Base-by-base conservation (phyloP, 2,797 vertebrate species). In the Eutrigla gurnardus region DNA sequence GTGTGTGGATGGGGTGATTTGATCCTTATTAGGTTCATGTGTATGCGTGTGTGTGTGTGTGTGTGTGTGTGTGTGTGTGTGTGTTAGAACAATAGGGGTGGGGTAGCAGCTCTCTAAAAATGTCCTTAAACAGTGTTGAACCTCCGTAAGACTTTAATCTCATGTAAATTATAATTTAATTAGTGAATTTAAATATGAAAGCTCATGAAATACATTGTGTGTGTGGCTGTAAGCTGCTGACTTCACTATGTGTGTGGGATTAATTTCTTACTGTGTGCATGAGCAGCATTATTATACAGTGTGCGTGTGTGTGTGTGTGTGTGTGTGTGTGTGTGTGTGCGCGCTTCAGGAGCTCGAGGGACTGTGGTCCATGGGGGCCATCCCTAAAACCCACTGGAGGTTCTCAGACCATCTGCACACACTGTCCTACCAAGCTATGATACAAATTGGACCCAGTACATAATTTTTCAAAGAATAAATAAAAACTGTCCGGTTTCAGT, bases 91-190 rank as follows among this genome's bases (percentile, higher is more conserved):
- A 86, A 86, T 83, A 72, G 76, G 69, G 80, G 80, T 13, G 66
- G 65, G 75, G 49, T 58, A 62, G 75, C 74, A 73, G 86, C 69
- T 74, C 77, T 86, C 84, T 80, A 60, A 80, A 89, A 91, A 83
- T 80, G 77, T 86, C 75, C 80, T 87, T 87, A 90, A 89, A 90
- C 66, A 49, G 0, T 77, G 77, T 78, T 84, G 82, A 89, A 86
- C 80, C 66, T 65, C 73, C 18, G 17, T 89, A 91, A 92, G 82
- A 83, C 87, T 90, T 86, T 90, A 90, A 89, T 89, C 89, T 89
- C 75, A 81, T 92, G 81, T 88, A 89, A 91, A 90, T 91, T 82
- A 88, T 89, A 83, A 90, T 89, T 88, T 88, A 88, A 91, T 91
- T 86, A 87, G 70, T 39, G 63, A 82, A 87, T 88, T 83, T 82